These are phyloP conservation scores for Lydus trimaculatus DNA, from an alignment of 2,888 invertebrate genomes.

Conservation along the genomic window DNA sequence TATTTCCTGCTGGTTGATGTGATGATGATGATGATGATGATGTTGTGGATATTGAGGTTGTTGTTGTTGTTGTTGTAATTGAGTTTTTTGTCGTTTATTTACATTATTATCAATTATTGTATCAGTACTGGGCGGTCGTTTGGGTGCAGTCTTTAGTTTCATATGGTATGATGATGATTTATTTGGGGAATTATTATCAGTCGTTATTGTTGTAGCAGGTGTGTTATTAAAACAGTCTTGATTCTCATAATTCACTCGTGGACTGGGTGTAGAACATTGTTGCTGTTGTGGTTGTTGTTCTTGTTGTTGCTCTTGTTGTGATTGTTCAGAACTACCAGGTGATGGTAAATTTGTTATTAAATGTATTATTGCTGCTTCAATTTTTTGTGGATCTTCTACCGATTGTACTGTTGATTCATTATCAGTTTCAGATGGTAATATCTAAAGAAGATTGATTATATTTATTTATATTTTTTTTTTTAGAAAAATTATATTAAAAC, in stretches of 20 bases:
- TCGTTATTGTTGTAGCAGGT: slow-evolving; percentile 20
- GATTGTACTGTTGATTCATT: slow-evolving; percentile 54
- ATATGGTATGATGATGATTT: slow-evolving; percentile 42
- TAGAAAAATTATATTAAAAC: no score
- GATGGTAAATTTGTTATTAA: slow-evolving; percentile 67
- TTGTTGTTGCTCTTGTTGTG: slow-evolving; percentile 15
- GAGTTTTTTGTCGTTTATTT: slow-evolving; percentile 47
- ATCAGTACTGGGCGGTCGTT: slow-evolving; percentile 49
- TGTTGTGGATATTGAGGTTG: background rate
- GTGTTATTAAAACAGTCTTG: slow-evolving; percentile 51
- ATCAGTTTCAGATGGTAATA: slow-evolving; percentile 10
- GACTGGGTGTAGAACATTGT: slow-evolving; percentile 42
- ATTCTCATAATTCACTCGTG: slow-evolving; percentile 45
- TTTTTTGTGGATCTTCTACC: slow-evolving; percentile 74
- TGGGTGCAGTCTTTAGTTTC: slow-evolving; percentile 46
- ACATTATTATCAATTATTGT: slow-evolving; percentile 37
- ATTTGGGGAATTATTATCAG: slow-evolving; percentile 36
- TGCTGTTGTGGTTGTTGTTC: slow-evolving; percentile 23
- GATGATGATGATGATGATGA: slow-evolving; percentile 11
- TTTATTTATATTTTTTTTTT: no score
- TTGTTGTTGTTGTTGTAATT: slow-evolving; percentile 32
- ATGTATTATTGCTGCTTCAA: slow-evolving; percentile 77
- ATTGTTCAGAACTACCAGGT: slow-evolving; percentile 47
- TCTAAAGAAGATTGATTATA: background rate
- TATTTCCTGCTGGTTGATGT: slow-evolving; percentile 11